Conservation (phyloP, 35 echinoderm and acorn worm species). For the Lytechinus pictus region DNA sequence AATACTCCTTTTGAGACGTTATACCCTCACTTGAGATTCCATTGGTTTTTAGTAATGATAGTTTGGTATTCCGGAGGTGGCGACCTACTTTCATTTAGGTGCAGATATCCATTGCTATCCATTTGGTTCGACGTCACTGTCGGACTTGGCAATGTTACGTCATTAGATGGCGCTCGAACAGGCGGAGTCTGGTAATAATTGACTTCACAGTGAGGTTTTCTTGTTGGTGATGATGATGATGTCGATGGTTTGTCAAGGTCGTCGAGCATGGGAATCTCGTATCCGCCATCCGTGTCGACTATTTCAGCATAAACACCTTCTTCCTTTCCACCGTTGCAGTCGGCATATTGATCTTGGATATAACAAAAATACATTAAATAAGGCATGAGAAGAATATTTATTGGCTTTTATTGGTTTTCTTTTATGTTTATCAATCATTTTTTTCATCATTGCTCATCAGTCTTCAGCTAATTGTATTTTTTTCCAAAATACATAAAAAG, state of each 20-base stretch:
- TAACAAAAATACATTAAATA: neutral
- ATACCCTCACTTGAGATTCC: neutral
- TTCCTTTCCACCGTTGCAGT: neutral
- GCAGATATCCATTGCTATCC: neutral
- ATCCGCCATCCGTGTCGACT: neutral
- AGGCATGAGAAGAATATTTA: neutral
- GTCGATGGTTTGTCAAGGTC: neutral
- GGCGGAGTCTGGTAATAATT: neutral
- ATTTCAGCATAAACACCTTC: neutral
- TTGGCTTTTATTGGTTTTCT: neutral
- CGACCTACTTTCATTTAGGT: neutral
- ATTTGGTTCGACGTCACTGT: neutral
- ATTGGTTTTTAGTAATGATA: slow-evolving; percentile 4
- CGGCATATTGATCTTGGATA: neutral
- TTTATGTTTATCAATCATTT: too few relatives aligned
- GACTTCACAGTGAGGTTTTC: neutral
- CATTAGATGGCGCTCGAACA: neutral
- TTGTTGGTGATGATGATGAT: neutral
- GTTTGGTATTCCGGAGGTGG: neutral
- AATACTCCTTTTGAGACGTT: neutral
- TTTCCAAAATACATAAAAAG: too few relatives aligned
- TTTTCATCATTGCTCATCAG: too few relatives aligned
- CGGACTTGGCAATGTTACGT: neutral
- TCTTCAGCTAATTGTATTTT: too few relatives aligned
- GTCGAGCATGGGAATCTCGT: neutral